Conservation (phyloP, 1,140 invertebrate species). For the Dinothrombium tinctorium region DNA sequence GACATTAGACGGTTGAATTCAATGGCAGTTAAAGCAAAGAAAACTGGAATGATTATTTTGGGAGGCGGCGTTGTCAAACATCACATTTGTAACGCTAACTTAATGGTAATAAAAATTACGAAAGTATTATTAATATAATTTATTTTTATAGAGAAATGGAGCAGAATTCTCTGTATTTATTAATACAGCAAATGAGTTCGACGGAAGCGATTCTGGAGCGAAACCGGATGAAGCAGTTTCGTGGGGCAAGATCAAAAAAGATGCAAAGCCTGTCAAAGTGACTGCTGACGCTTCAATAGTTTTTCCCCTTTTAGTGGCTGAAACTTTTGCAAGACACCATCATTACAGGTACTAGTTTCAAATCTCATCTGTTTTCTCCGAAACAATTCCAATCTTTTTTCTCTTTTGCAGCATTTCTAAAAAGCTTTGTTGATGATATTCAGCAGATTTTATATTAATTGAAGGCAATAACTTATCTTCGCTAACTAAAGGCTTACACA, state of each 20-base stretch:
- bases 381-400: neutral
- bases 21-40: conserved; percentile 75
- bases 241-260: conserved; percentile 87
- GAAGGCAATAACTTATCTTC: too few species aligned
- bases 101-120: conserved; percentile 41
- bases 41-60: conserved; percentile 88
- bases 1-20: conserved; percentile 74
- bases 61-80: conserved; percentile 96
- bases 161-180: conserved; percentile 87
- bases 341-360: neutral
- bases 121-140: neutral
- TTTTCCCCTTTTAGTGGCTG: conserved; percentile 77
- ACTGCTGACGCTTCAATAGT: conserved; percentile 85
- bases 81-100: conserved; percentile 92
- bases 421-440: too few species aligned
- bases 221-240: conserved; percentile 92
- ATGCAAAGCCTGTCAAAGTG: conserved; percentile 76
- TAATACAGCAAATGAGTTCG: conserved; percentile 92
- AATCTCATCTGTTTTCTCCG: neutral
- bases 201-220: conserved; percentile 94
- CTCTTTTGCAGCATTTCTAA: too few species aligned
- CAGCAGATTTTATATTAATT: too few species aligned
- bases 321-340: conserved; percentile 58
- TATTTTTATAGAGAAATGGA: conserved; percentile 57
- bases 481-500: too few species aligned